Base-by-base conservation (phyloP, 1,140 invertebrate species). In the Plodia interpunctella region DNA sequence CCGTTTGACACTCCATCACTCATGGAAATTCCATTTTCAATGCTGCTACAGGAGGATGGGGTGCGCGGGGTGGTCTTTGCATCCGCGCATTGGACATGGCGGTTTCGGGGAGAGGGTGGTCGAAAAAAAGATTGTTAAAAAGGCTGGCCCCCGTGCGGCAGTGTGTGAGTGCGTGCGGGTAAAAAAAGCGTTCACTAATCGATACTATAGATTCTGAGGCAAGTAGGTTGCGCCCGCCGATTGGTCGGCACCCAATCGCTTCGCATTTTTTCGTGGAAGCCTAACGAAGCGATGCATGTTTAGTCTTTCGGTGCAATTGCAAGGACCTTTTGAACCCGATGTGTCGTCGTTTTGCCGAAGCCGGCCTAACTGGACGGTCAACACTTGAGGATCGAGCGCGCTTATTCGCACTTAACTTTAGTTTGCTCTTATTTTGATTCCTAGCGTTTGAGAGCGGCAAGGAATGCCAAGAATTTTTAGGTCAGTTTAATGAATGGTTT, bases 1-100 rank as follows among this genome's bases (percentile, higher is more conserved):
- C 77, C 83, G 83, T 89, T 89, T 89, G 87, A 89, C 87, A 89
- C 87, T 89, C 87, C 87, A 89, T 89, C 87, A 89, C 87, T 89
- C 87, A 89, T 87, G 87, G 87, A 89, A 89, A 89, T 89, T 87
- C 87, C 86, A 89, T 89, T 89, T 88, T 85, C 83, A 87, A 88
- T 87, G 86, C 78, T 81, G 80, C 76, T 78, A 83, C 82, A 80
- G 77, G 76, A 78, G 81, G 77, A 77, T 70, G 82, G 78, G 82
- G 71, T 13, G 56, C 35, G 72, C 67, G 76, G 78, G 84, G 81
- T 80, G 83, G 82, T 87, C 82, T 87, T 86, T 83, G 83, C 84
- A 87, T 87, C 78, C 84, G 83, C 83, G 84, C 83, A 78, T 87
- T 87, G 84, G 84, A 87, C 84, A 80, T 76, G 83, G 80, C 79